Evolutionary conservation across 2,888 invertebrate species (phyloP).

Genomic region (Drosophila neonasuta): DNA sequence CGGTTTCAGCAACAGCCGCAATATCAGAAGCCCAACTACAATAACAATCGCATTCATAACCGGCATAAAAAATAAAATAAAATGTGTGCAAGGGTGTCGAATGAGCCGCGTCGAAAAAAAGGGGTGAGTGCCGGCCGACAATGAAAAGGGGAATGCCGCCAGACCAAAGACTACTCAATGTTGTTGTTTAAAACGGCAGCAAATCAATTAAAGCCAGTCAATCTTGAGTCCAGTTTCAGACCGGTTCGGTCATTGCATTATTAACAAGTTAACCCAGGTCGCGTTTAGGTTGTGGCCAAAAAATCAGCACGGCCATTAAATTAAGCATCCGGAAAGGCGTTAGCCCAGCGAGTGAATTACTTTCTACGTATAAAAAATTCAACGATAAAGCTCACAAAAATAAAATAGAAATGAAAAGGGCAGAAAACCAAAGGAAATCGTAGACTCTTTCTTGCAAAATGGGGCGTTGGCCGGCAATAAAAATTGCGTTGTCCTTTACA

Average conservation of each 20-base stretch:
- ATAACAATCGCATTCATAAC: slow-evolving; percentile 27
- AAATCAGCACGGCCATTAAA: slow-evolving; percentile 68
- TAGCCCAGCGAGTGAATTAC: slow-evolving; percentile 55
- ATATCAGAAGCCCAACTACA: slow-evolving; percentile 25
- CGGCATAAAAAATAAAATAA: slow-evolving; percentile 40
- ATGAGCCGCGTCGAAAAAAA: slow-evolving; percentile 8
- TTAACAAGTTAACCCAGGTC: slow-evolving; percentile 47
- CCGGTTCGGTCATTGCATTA: slow-evolving; percentile 43
- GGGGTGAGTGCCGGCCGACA: slow-evolving; percentile 28
- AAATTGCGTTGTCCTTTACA: slow-evolving; percentile 56
- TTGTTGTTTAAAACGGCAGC: slow-evolving; percentile 38
- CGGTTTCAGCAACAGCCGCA: slow-evolving; percentile 40
- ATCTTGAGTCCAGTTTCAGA: slow-evolving; percentile 22
- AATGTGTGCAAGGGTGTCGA: slow-evolving; percentile 58
- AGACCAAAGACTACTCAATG: slow-evolving; percentile 46
- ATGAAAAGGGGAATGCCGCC: slow-evolving; percentile 15
- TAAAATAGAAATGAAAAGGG: slow-evolving; percentile 16
- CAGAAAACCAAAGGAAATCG: slow-evolving; percentile 27
- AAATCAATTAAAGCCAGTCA: slow-evolving; percentile 67
- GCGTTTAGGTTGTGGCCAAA: slow-evolving; percentile 20
- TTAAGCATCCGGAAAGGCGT: slow-evolving; percentile 70
- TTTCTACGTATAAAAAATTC: slow-evolving; percentile 5
- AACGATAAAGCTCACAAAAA: slow-evolving; percentile 42
- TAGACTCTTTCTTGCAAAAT: slow-evolving; percentile 15
- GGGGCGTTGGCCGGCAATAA: slow-evolving; percentile 52